phyloP scores from a whole-genome alignment of 2,797 vertebrate species.

The Sphenopsis melanotis region DNA sequence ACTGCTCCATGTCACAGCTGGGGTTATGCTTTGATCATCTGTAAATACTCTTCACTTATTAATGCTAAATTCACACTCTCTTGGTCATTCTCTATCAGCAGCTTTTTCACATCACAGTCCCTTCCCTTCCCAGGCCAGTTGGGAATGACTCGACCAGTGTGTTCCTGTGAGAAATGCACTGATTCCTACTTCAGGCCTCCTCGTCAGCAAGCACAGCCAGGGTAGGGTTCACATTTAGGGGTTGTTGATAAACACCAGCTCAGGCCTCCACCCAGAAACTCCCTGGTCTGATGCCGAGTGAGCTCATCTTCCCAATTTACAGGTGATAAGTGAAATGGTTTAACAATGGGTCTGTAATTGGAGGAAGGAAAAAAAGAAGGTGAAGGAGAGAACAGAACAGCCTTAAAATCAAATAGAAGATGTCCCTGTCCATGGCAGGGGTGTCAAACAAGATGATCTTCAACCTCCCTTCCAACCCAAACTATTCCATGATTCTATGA shows the following conservation, averaged over 20 bases:
- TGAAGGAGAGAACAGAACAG: not conserved
- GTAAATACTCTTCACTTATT: not conserved
- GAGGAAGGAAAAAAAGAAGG: not conserved
- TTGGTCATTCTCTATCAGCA: not conserved
- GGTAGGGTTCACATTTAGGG: not conserved
- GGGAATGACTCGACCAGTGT: not conserved
- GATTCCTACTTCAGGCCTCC: not conserved
- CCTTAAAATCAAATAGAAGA: not conserved
- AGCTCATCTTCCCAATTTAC: not conserved
- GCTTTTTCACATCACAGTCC: not conserved
- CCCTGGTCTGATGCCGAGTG: not conserved
- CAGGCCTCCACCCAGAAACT: conserved; percentile 29
- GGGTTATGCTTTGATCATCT: not conserved
- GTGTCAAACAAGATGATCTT: not conserved
- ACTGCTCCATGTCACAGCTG: not conserved
- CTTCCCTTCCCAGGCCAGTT: not conserved
- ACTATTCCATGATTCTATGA: not conserved
- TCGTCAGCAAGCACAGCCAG: not conserved
- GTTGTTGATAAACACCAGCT: conserved; percentile 13
- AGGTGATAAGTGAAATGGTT: not conserved
- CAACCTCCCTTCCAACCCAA: not conserved
- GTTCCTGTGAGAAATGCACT: not conserved
- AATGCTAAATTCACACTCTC: not conserved
- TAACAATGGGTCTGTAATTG: not conserved
- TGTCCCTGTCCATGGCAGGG: not conserved